Evolutionary conservation across 2,113 vertebrate genomes (phyloP), one percentile per base, ranked within the genome.

Genomic region (Dissostichus mawsoni): DNA sequence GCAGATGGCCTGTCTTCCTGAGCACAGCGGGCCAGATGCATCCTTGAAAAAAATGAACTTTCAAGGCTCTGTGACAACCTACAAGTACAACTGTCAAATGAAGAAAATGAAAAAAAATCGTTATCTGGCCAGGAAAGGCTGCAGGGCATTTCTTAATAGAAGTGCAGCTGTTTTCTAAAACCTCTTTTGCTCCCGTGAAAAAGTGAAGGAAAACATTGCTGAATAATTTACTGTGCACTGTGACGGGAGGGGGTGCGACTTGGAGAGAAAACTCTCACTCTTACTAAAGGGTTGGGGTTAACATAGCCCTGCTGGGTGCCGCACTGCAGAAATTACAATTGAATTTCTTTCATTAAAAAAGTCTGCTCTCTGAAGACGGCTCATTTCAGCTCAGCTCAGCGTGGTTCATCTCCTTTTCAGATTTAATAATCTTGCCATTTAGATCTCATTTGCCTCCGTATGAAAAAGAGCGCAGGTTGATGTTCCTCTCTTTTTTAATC

Each of bases 81-180:
- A 58, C 69, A 70, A 87, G 76, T 77, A 29, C 57, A 9, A 69
- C 83, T 80, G 89, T 89, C 87, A 80, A 80, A 79, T 58, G 47
- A 69, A 79, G n/a, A 69, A 48, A 51, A 61, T 70, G 58, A 51
- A 48, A 72, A 65, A 48, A 45, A 52, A 67, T 64, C 29, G 29
- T 29, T 29, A 70, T 85, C 82, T 47, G 76, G 63, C 18, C 83
- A 81, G 93, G 90, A 91, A 92, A 87, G 74, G 84, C 89, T 80
- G 64, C 71, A 62, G 76, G 83, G 78, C 73, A 76, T 78, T 52
- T 77, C 80, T 89, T 80, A 53, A 62, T 71, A 88, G 82, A 87
- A 82, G 65, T 65, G 70, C 90, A 95, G 94, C 90, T 94, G 94
- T 93, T 94, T 94, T 93, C 94, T 93, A 69, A 63, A 89, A 88